These are phyloP conservation scores for Andrena marginata DNA, from an alignment of 2,888 invertebrate genomes.

Conservation along the genomic window DNA sequence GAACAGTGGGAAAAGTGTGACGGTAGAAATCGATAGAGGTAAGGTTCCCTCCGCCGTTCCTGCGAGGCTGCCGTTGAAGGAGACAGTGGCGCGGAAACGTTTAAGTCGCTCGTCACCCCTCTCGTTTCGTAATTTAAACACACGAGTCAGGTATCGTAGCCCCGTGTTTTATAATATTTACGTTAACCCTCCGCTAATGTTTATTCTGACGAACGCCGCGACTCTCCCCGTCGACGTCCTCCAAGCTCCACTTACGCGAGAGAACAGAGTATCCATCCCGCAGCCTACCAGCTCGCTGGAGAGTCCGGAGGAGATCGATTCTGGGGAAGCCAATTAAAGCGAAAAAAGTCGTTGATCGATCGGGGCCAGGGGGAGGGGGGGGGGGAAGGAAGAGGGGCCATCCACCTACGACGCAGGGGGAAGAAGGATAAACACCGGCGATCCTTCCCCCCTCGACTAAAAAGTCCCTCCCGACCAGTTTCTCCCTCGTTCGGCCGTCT, in stretches of 20 bases:
- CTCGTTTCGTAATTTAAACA: no score
- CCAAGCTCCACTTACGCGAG: conserved; percentile 7
- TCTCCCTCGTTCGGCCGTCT: conserved; percentile 32
- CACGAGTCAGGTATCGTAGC: no score
- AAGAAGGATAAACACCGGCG: conserved; percentile 54
- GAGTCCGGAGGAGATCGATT: conserved; percentile 40
- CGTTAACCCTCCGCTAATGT: no score
- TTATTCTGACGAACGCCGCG: no score
- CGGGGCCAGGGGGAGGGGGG: background rate
- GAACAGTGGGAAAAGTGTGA: background rate
- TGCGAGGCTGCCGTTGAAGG: no score
- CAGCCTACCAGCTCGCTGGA: background rate
- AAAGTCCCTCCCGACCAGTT: conserved; percentile 51
- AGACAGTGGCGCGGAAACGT: no score
- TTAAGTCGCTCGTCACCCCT: no score
- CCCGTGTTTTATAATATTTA: no score
- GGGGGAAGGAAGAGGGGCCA: background rate
- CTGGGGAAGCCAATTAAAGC: conserved; percentile 47
- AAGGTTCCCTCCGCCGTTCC: no score
- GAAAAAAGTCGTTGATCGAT: conserved; percentile 53
- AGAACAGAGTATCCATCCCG: conserved; percentile 3
- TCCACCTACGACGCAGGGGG: conserved; percentile 25
- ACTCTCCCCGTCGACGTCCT: background rate
- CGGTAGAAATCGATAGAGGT: no score
- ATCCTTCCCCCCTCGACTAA: conserved; percentile 61